Percentiles rank a stretch among this genome's conserved stretches.
These are phyloP conservation scores for Drosophila borealis DNA, from an alignment of 2,888 invertebrate species.

Conservation along the genomic window DNA sequence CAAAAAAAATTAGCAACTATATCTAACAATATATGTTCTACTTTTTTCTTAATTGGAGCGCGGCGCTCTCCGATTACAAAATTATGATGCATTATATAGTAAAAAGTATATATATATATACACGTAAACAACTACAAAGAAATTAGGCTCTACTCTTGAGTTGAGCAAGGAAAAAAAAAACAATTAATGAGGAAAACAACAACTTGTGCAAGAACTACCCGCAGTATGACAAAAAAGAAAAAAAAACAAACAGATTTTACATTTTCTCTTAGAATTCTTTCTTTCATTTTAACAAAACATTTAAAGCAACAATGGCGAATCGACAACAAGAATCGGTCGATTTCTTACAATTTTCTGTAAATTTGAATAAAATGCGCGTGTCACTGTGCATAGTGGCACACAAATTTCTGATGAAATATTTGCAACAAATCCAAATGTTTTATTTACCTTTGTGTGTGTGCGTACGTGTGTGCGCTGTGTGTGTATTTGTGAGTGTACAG, in stretches of 20 bases:
- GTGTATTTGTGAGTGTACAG: slow-evolving; percentile 18
- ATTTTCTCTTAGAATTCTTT: slow-evolving; percentile 23
- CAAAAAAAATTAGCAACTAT: slow-evolving; percentile 34
- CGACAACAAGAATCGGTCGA: background rate
- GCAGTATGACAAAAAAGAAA: slow-evolving; percentile 44
- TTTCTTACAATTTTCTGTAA: slow-evolving; percentile 53
- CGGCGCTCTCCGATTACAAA: slow-evolving; percentile 56
- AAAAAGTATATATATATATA: slow-evolving; percentile 55
- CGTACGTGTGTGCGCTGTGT: slow-evolving; percentile 19
- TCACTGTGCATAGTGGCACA: slow-evolving; percentile 63
- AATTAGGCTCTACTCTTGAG: background rate
- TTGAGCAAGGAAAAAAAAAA: slow-evolving; percentile 18
- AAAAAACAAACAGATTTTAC: slow-evolving; percentile 22
- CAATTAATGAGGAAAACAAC: slow-evolving; percentile 4
- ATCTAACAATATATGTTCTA: slow-evolving; percentile 32
- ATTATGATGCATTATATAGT: slow-evolving; percentile 77
- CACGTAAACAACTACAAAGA: slow-evolving; percentile 40
- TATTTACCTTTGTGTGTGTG: slow-evolving; percentile 63
- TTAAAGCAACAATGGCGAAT: slow-evolving; percentile 9
- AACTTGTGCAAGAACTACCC: slow-evolving; percentile 53
- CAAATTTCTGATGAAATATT: slow-evolving; percentile 67
- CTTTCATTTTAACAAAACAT: slow-evolving; percentile 11
- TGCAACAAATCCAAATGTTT: slow-evolving; percentile 67
- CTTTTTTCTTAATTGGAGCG: slow-evolving; percentile 43
- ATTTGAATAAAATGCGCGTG: slow-evolving; percentile 71